These are phyloP conservation scores for Schizopygopsis pylzovi DNA, from an alignment of 2,797 vertebrate species.

Conservation along the genomic window DNA sequence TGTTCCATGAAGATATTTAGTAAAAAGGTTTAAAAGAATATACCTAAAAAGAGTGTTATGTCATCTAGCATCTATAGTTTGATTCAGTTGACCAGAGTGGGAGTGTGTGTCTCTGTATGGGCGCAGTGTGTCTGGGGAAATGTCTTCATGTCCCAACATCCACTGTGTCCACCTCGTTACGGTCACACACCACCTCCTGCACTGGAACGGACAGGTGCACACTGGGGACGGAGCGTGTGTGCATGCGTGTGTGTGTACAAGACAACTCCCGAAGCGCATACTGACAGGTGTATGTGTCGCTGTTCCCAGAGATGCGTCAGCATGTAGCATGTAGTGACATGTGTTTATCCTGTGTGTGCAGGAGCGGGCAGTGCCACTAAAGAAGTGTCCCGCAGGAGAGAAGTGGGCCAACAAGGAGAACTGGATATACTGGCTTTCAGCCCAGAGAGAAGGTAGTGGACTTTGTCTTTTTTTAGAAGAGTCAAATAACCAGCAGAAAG, in stretches of 20 bases:
- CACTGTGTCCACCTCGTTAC: slow-evolving; percentile 54
- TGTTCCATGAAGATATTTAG: no score
- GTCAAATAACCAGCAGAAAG: neutral
- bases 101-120: slow-evolving; percentile 6
- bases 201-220: slow-evolving; percentile 52
- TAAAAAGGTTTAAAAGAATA: neutral
- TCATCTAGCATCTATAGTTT: slow-evolving; percentile 4
- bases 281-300: slow-evolving; percentile 81
- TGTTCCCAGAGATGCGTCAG: slow-evolving; percentile 73
- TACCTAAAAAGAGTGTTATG: neutral
- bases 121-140: slow-evolving; percentile 15
- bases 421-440: slow-evolving; percentile 78
- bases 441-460: slow-evolving; percentile 84
- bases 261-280: slow-evolving; percentile 69
- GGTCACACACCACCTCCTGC: slow-evolving; percentile 60
- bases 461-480: neutral
- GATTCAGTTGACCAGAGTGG: slow-evolving; percentile 5
- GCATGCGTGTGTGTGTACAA: slow-evolving; percentile 40
- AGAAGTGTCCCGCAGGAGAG: slow-evolving; percentile 72
- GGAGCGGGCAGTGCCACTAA: slow-evolving; percentile 69
- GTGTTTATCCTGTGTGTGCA: slow-evolving; percentile 75
- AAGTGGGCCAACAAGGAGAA: slow-evolving; percentile 65
- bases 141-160: slow-evolving; percentile 45
- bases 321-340: slow-evolving; percentile 79
- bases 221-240: slow-evolving; percentile 42